These are phyloP conservation scores for Solenopsis fugax DNA, from an alignment of 1,140 invertebrate species.

Conservation along the genomic window DNA sequence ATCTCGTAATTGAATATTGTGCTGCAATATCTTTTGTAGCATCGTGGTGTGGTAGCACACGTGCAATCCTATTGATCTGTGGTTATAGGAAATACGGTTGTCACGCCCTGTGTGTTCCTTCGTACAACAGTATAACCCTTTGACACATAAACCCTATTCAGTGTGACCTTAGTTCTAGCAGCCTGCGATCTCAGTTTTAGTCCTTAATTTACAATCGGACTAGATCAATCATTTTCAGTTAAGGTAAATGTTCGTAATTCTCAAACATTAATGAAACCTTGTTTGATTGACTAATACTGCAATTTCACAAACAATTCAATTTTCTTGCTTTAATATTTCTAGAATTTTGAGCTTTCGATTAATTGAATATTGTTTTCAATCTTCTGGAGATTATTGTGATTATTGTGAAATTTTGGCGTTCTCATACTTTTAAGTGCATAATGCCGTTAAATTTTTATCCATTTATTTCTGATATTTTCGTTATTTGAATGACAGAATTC, in stretches of 20 bases:
- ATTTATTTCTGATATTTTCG: not conserved
- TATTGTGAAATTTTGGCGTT: not conserved
- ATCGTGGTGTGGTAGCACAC: not conserved
- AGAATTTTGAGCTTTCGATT: not conserved
- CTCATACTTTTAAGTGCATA: not conserved
- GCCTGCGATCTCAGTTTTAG: conserved; percentile 35
- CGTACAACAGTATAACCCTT: conserved; percentile 38
- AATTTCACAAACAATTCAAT: conserved; percentile 22
- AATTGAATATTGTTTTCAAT: conserved; percentile 17
- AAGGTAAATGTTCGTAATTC: conserved; percentile 17
- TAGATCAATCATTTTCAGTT: conserved; percentile 53
- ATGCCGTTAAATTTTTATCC: not conserved
- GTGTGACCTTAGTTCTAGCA: conserved; percentile 10
- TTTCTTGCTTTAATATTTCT: not conserved
- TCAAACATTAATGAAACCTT: not conserved
- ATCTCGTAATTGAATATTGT: not conserved
- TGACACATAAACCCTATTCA: conserved; percentile 55
- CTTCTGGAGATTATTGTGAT: not conserved
- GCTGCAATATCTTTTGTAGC: not conserved
- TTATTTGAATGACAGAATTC: not conserved
- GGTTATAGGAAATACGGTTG: conserved; percentile 52
- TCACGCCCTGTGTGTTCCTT: conserved; percentile 15
- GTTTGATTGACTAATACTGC: not conserved
- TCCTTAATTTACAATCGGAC: conserved; percentile 48
- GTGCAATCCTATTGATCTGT: conserved; percentile 19